These are phyloP conservation scores for Microtus montanus DNA, from an alignment of 2,113 vertebrate genomes.

Conservation along the genomic window DNA sequence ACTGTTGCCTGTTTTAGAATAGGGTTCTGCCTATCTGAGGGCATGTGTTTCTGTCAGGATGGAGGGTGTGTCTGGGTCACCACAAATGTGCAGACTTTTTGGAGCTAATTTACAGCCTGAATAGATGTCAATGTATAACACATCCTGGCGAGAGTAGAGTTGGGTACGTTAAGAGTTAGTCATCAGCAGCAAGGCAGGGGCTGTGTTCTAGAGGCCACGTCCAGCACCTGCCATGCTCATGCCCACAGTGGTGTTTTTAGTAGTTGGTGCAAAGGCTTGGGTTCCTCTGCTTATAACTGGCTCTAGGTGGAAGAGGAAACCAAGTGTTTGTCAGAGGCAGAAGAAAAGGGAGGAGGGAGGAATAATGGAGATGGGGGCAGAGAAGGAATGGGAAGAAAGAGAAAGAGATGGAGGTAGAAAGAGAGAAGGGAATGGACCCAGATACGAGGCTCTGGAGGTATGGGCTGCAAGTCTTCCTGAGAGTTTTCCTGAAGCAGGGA, in stretches of 20 bases:
- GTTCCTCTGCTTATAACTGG: neutral
- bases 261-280: too few species aligned
- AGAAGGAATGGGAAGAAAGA: neutral
- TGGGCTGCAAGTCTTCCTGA: rapidly evolving
- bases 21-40: neutral
- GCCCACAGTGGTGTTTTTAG: too few species aligned
- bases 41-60: neutral
- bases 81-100: neutral
- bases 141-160: neutral
- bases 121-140: rapidly evolving
- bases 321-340: neutral
- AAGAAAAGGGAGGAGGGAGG: neutral
- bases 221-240: rapidly evolving
- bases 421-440: too few species aligned
- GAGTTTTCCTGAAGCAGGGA: neutral
- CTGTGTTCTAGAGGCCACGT: rapidly evolving
- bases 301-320: neutral
- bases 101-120: neutral
- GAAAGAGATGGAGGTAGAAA: too few species aligned
- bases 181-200: conserved; percentile 47
- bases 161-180: neutral
- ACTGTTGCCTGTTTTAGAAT: neutral
- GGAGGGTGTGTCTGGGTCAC: neutral
- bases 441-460: neutral
- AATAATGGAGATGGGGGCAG: neutral